A percentile compares a stretch with the other conserved stretches of the same genome.
Evolutionary conservation across 2,797 vertebrate species (phyloP).

Genomic region (Anomalospiza imberbis): DNA sequence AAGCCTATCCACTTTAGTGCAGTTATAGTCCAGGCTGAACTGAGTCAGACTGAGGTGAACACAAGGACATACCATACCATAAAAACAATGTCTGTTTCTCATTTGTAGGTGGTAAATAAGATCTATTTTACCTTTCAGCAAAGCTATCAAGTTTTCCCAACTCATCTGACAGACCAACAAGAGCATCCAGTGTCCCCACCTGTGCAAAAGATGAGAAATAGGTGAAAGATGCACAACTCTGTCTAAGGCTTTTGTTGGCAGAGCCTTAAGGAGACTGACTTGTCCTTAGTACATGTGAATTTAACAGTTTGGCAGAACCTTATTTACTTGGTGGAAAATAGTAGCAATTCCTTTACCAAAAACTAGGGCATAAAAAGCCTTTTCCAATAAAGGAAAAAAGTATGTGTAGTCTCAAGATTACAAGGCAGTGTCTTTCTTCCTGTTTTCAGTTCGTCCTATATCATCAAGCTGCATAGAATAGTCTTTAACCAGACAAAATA

Average conservation of each 20-base stretch:
- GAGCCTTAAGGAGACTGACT: neutral
- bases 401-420: neutral
- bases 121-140: constrained; percentile 87
- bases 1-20: neutral
- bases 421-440: neutral
- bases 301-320: neutral
- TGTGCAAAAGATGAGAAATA: constrained; percentile 65
- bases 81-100: constrained; percentile 61
- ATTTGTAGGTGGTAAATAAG: constrained; percentile 76
- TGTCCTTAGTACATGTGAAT: neutral
- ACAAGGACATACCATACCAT: constrained; percentile 51
- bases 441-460: neutral
- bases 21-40: neutral
- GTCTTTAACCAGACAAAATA: neutral
- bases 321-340: constrained; percentile 15
- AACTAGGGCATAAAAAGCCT: neutral
- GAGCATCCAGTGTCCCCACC: constrained; percentile 93
- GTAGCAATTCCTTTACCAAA: neutral
- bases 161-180: constrained; percentile 90
- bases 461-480: neutral
- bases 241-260: neutral
- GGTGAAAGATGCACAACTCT: constrained; percentile 1
- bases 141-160: constrained; percentile 87
- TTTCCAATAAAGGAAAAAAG: constrained; percentile 28
- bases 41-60: neutral